Evolutionary conservation across 2,888 invertebrate species (phyloP).

Genomic region (Aradus depressus): DNA sequence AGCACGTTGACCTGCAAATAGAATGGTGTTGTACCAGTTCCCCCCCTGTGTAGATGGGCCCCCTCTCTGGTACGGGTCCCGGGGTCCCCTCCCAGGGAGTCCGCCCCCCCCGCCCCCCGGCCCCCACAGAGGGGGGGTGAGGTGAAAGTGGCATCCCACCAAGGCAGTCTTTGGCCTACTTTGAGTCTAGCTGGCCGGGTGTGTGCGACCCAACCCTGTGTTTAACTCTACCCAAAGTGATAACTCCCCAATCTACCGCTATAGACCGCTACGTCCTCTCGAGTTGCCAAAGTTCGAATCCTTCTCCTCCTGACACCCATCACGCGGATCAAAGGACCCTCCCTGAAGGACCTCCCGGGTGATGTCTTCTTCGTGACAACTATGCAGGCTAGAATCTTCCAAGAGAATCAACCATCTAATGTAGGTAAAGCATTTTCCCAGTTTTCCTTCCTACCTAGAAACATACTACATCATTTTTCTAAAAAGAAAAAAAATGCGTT

Average conservation of each 20-base stretch:
- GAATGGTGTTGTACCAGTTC: too few species aligned
- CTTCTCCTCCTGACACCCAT: not conserved
- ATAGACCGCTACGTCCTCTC: not conserved
- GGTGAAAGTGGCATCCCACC: constrained; percentile 28
- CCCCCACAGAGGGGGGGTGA: constrained; percentile 15
- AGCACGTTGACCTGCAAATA: too few species aligned
- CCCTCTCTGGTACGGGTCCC: not conserved
- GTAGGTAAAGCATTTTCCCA: constrained; percentile 13
- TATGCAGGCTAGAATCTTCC: constrained; percentile 10
- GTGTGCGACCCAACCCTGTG: constrained; percentile 27
- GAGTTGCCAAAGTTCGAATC: not conserved
- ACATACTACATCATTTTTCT: too few species aligned
- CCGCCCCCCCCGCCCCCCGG: not conserved
- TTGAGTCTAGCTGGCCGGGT: constrained; percentile 19
- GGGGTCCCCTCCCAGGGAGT: constrained; percentile 7
- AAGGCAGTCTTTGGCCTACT: constrained; percentile 25
- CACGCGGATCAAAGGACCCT: not conserved
- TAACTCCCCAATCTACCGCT: constrained; percentile 30
- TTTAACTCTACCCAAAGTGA: constrained; percentile 29
- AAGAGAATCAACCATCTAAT: constrained; percentile 14
- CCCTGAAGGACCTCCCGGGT: not conserved
- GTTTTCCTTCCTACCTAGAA: not conserved
- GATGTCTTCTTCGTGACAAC: constrained; percentile 1
- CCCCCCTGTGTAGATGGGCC: too few species aligned
- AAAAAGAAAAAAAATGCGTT: too few species aligned